Evolutionary conservation across 2,888 invertebrate genomes (phyloP).

Genomic region (Rotaria magnacalcarata): DNA sequence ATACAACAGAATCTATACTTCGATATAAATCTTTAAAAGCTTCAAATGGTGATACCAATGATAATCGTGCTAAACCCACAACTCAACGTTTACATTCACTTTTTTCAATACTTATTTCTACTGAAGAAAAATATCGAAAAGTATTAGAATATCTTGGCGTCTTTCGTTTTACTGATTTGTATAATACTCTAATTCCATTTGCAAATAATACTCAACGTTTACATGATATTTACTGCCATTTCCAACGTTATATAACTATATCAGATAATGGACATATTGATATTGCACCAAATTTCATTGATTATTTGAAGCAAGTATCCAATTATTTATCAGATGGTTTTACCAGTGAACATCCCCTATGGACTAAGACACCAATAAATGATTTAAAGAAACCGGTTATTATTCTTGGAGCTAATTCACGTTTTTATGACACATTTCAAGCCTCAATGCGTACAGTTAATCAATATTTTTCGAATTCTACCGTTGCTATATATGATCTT

Average conservation of each 20-base stretch:
- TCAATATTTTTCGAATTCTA: not conserved
- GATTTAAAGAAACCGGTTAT: not conserved
- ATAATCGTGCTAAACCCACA: not conserved
- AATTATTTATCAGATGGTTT: conserved; percentile 23
- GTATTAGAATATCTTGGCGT: not conserved
- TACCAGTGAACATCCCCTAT: not conserved
- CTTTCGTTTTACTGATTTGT: conserved; percentile 1
- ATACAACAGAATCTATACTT: not conserved
- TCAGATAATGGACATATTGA: conserved; percentile 32
- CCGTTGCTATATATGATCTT: not conserved
- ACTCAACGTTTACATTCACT: not conserved
- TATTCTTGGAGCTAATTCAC: not conserved
- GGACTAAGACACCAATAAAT: not conserved
- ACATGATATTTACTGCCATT: not conserved
- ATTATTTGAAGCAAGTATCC: not conserved
- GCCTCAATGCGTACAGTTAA: conserved; percentile 16
- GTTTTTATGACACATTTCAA: conserved; percentile 2
- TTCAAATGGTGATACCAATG: not conserved
- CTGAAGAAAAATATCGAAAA: not conserved
- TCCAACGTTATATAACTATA: not conserved
- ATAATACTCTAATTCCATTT: not conserved
- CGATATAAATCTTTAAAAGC: not conserved
- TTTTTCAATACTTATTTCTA: not conserved
- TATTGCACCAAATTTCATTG: not conserved
- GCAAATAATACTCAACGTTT: not conserved